Evolutionary conservation across 2,888 invertebrate genomes (phyloP).

Genomic region (Pachydiplax longipennis): DNA sequence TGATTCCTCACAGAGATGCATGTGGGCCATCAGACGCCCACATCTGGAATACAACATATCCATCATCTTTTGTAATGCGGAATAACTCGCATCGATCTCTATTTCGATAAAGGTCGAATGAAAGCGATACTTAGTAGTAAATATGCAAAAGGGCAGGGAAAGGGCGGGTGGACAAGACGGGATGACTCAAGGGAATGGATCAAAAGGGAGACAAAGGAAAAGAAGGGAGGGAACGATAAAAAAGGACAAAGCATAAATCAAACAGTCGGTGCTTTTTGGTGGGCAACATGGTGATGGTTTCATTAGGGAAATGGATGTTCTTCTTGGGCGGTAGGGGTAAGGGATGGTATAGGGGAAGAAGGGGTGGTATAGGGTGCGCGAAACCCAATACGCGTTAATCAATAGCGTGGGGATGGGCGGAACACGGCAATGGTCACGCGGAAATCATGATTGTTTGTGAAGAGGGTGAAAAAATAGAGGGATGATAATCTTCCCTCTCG

Average conservation of each 20-base stretch:
- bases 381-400: slow-evolving; percentile 38
- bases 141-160: not conserved
- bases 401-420: not conserved
- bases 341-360: not conserved
- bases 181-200: not conserved
- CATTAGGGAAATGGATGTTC: slow-evolving; percentile 35
- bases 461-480: not conserved
- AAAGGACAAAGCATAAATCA: slow-evolving; percentile 38
- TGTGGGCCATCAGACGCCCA: no score
- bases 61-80: no score
- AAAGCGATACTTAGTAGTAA: no score
- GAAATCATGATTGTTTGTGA: not conserved
- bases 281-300: slow-evolving; percentile 32
- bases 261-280: slow-evolving; percentile 37
- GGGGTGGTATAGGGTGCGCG: not conserved
- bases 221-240: not conserved
- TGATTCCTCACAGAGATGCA: no score
- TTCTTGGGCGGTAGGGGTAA: not conserved
- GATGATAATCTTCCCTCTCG: not conserved
- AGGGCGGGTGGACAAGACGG: not conserved
- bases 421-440: not conserved
- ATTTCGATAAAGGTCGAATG: no score
- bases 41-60: no score
- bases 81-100: no score
- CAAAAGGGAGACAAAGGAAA: not conserved